phyloP scores from a whole-genome alignment of 2,888 invertebrate genomes.

The Phaedon cochleariae region DNA sequence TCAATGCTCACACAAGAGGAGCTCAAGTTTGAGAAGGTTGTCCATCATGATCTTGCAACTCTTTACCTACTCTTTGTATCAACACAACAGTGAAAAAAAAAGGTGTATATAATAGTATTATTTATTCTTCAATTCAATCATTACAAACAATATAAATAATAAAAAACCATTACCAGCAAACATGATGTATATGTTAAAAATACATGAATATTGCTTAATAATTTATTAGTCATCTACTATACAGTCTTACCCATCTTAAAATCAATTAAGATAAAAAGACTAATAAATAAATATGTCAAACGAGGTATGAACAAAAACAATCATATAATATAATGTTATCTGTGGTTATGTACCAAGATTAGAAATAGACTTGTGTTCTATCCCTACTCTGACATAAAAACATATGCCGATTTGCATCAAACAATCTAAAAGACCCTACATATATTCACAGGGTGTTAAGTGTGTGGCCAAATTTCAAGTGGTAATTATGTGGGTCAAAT shows the following conservation, averaged over 20 bases:
- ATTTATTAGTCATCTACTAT: slow-evolving; percentile 41
- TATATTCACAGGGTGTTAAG: too few species aligned
- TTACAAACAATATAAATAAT: slow-evolving; percentile 26
- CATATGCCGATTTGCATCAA: neutral
- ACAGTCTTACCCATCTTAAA: slow-evolving; percentile 49
- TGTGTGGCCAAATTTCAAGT: too few species aligned
- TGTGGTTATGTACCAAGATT: neutral
- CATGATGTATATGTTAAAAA: slow-evolving; percentile 52
- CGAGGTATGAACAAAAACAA: slow-evolving; percentile 23
- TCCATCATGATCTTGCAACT: too few species aligned
- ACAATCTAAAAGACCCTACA: neutral
- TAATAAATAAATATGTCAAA: slow-evolving; percentile 20
- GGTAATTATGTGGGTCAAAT: too few species aligned
- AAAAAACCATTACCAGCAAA: slow-evolving; percentile 52
- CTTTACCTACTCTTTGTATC: too few species aligned
- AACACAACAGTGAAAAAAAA: neutral
- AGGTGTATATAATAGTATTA: neutral
- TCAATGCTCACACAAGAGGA: too few species aligned
- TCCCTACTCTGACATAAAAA: neutral
- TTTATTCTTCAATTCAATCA: slow-evolving; percentile 9
- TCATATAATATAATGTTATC: neutral
- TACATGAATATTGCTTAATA: slow-evolving; percentile 53
- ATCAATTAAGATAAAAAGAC: slow-evolving; percentile 51
- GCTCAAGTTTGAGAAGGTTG: too few species aligned
- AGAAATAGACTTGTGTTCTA: neutral